Base-by-base conservation (phyloP, 2,888 invertebrate species). In the Chrysolina americana region DNA sequence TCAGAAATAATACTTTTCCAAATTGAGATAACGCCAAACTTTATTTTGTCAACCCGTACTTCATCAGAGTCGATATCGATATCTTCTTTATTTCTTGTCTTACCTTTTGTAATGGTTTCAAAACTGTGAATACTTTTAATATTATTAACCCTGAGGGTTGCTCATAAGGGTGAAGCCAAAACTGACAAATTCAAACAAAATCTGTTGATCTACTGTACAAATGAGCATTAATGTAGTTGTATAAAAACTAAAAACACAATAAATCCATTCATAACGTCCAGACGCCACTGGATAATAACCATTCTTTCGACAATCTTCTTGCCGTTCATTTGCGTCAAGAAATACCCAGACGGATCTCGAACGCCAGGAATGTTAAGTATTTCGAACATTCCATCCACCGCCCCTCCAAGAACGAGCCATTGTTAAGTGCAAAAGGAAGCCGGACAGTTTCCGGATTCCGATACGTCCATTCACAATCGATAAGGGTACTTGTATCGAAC, bases 301-400 rank as follows among this genome's bases (percentile, higher is more conserved):
- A 48, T 21, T 56, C 56, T 56, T 56, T 13, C 23, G 13, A 56
- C 56, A 53, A 53, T 53, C 2, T 23, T 19, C 11, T 53, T 1
- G 3, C 5, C 10, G 13, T 21, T 13, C 53, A 56, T 21, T 21
- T 17, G 36, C 9, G 28, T 36, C 59, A 59, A 36, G 59, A 28
- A 23, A 36, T 4, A 11, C 59, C n/a, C 59, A 59, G n/a, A 59
- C 59, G 19, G 53, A 53, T 48, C 17, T 48, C 48, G 17, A 48
- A 10, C 56, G 56, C 56, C 9, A 59, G 36, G 59, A 59, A 59
- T 59, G 59, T 59, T 17, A 59, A 59, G 59, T 59, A 59, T 59
- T n/a, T 28, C 11, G 8, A 59, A 36, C 59, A 28, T 59, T 36
- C 17, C 59, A n/a, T 15, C 36, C 36, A 6, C 36, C 59, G 15